These are phyloP conservation scores for Octomys mimax DNA, from an alignment of 2,797 vertebrate genomes.

Conservation along the genomic window DNA sequence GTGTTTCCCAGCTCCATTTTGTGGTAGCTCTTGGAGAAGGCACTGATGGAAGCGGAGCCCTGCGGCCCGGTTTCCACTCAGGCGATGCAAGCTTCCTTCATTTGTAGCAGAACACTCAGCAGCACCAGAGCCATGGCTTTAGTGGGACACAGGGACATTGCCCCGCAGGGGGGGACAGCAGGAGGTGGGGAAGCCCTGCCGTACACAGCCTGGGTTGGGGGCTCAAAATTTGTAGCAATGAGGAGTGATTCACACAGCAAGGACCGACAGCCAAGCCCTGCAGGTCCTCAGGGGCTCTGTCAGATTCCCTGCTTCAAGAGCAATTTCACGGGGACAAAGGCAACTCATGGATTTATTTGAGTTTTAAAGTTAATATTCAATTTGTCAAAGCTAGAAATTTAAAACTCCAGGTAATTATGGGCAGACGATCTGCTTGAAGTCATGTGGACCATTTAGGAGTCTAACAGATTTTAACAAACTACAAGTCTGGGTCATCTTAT, in stretches of 20 bases:
- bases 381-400: conserved; percentile 9
- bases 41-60: background rate
- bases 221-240: background rate
- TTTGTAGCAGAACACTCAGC: too few relatives aligned
- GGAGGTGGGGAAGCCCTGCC: background rate
- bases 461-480: conserved; percentile 27
- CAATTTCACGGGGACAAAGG: background rate
- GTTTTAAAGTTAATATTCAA: conserved; percentile 51
- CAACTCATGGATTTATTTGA: background rate
- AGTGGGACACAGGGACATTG: background rate
- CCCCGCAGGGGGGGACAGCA: background rate
- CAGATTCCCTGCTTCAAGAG: background rate
- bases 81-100: background rate
- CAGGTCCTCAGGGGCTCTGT: background rate
- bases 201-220: background rate
- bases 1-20: background rate
- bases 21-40: background rate
- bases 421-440: background rate
- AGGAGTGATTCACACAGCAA: background rate
- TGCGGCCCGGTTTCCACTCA: background rate
- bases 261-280: background rate
- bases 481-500: background rate
- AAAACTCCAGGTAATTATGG: background rate
- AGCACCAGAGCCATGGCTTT: background rate
- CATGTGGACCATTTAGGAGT: background rate